A percentile compares a stretch with the other conserved stretches of the same genome.
Conservation (phyloP, 2,113 vertebrate species). For the Gadus chalcogrammus region DNA sequence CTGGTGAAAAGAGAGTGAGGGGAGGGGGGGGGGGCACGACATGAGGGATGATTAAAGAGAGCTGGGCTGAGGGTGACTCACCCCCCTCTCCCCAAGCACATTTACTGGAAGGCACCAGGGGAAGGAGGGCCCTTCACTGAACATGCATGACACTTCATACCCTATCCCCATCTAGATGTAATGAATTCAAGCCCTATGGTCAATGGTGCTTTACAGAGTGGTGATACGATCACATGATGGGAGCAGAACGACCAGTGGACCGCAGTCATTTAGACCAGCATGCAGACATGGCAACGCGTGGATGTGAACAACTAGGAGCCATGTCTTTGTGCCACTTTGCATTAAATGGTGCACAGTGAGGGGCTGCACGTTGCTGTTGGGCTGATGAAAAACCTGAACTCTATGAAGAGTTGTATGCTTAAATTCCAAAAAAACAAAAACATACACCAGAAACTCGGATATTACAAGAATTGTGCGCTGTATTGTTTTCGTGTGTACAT, state of each 20-base stretch:
- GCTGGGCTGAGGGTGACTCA: conserved; percentile 95
- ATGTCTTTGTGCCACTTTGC: too few species aligned
- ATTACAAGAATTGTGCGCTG: too few species aligned
- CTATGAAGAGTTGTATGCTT: background rate
- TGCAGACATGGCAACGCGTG: too few species aligned
- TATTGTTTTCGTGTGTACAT: background rate
- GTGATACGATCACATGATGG: conserved; percentile 13
- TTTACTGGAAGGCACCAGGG: conserved; percentile 93
- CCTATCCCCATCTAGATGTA: conserved; percentile 83
- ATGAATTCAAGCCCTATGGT: conserved; percentile 73
- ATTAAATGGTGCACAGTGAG: too few species aligned
- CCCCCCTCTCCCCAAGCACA: conserved; percentile 88
- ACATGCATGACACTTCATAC: conserved; percentile 86
- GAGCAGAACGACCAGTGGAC: too few species aligned
- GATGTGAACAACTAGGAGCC: too few species aligned
- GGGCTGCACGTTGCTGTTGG: too few species aligned
- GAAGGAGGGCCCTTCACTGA: conserved; percentile 90
- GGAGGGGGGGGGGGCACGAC: conserved; percentile 35
- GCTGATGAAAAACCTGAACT: too few species aligned
- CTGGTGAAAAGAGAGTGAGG: conserved; percentile 45
- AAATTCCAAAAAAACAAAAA: background rate
- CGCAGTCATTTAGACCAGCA: too few species aligned
- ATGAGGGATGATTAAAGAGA: conserved; percentile 90
- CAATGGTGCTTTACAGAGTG: conserved; percentile 34
- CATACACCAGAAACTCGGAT: background rate